Evolutionary conservation across 1,140 invertebrate genomes (phyloP), one percentile per base, ranked within the genome.

Genomic region (Acyrthosiphon pisum): DNA sequence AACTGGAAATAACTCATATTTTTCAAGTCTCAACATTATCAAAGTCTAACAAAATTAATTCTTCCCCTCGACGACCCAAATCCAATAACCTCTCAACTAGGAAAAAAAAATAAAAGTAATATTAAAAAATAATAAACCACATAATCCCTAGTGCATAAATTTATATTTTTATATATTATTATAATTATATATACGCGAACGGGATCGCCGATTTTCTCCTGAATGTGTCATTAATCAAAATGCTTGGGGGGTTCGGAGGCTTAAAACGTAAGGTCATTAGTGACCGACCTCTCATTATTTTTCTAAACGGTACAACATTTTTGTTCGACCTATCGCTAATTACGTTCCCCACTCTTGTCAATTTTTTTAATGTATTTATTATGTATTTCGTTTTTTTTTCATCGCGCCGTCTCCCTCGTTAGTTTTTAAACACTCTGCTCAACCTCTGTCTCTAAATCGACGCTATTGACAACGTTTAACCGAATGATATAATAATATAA

Each of bases 231-330:
- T 93, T 93, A 93, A 93, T 93, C 91, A 93, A 93, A 86, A 56
- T 56, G 37, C 11, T 35, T 0, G 41, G 26, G 48, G 68, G 26
- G 46, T 84, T 81, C 48, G 8, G 91, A 56, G 48, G 91, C 91
- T 93, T 93, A 86, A 86, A 93, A 53, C 46, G 76, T 93, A 86
- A 53, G 81, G 81, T 93, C 91, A 93, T 93, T 93, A 93, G 76
- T 53, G n/a, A 18, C 35, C 48, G 26, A 56, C 35, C 81, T 81
- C 81, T 93, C 91, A 84, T 93, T 93, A 93, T 93, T 93, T 44
- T 93, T 84, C 48, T 93, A 93, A 93, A 93, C 81, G 46, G 26
- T 84, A 48, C 9, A 37, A 76, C 41, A 35, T 91, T 91, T 91
- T 91, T 48, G 56, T 76, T 83, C 41, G 22, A 37, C 35, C 91